A percentile compares a stretch with the other conserved stretches of the same genome.
Conservation (phyloP, 2,113 vertebrate species). For the Callipepla californica region DNA sequence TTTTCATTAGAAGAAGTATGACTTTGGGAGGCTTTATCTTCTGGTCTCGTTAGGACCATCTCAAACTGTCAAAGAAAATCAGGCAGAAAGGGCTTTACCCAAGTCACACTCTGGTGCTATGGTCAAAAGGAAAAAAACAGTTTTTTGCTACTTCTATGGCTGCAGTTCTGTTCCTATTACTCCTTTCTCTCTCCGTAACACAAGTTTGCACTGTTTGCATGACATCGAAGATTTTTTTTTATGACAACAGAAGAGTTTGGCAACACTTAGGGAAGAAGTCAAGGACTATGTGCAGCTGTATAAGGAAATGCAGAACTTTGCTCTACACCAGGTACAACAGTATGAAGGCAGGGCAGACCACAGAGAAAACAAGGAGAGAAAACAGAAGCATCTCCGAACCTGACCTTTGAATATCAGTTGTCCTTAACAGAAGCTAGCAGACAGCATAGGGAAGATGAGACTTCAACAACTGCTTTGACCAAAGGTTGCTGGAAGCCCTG, state of each 20-base stretch:
- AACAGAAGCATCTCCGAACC: not conserved
- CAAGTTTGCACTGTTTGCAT: not conserved
- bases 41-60: fast-evolving
- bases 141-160: not conserved
- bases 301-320: not conserved
- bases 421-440: not conserved
- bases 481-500: not conserved
- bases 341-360: not conserved
- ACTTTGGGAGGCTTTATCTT: not conserved
- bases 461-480: not conserved
- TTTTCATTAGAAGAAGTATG: too few species aligned
- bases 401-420: too few species aligned
- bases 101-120: not conserved
- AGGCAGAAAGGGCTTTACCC: not conserved
- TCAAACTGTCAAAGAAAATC: not conserved
- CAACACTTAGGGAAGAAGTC: not conserved
- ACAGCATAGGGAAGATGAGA: not conserved
- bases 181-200: not conserved
- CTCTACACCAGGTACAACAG: not conserved
- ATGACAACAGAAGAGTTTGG: not conserved
- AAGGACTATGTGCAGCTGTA: fast-evolving
- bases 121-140: not conserved
- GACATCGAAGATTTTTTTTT: not conserved
- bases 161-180: not conserved
- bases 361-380: not conserved